Evolutionary conservation across 1,140 invertebrate species (phyloP), one percentile per base, ranked within the genome.

Genomic region (Sitophilus oryzae): DNA sequence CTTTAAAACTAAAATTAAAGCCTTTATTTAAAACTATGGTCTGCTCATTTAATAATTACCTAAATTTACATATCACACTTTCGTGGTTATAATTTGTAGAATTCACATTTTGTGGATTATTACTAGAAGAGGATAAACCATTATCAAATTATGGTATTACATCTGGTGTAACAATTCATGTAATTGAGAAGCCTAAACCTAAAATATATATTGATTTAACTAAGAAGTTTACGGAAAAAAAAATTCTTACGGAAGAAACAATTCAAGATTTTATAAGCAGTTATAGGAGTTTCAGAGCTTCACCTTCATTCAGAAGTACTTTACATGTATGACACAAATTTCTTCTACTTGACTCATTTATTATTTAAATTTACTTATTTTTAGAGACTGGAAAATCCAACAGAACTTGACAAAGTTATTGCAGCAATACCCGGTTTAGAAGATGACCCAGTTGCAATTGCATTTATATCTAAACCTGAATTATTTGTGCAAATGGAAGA

Each of bases 381-480:
- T 16, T 34, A 62, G 76, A 72, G 76, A 16, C 63, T 81, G 23
- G 76, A 69, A n/a, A 71, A 71, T 50, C 71, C 74, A 22, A 76
- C 79, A 52, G 70, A 78, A 2, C 65, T 79, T 42, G 74, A 78
- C 54, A 81, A 80, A 63, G 76, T 82, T 11, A 76, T 81, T 21
- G 68, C 70, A 25, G 73, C 74, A 2, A 74, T 73, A 46, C 79
- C 78, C 34, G 72, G 69, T 23, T 58, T 81, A 4, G 67, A 63
- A 14, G 69, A 78, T 40, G 79, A 82, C 66, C 70, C 76, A 18
- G 73, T 78, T 35, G 77, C 78, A 9, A 70, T 80, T 40, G 74
- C 79, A 2, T 72, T 82, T 50, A 66, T 81, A n/a, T 78, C 77
- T 59, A 77, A 81, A 66, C 74, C 77, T 20, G 75, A 80, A 62